Conservation (phyloP, 35 echinoderm and acorn worm species). For the Ophioderma brevispina region DNA sequence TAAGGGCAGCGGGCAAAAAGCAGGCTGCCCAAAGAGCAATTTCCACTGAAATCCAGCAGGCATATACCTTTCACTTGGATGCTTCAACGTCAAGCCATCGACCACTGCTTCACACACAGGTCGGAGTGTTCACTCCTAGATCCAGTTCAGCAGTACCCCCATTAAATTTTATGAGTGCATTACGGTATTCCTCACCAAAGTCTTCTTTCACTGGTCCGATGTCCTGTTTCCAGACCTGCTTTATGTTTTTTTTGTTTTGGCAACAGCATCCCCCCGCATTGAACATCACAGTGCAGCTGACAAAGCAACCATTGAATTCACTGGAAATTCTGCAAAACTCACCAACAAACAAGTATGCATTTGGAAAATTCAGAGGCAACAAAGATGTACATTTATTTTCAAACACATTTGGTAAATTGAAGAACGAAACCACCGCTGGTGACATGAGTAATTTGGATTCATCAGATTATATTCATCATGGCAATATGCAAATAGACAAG, state of each 20-base stretch:
- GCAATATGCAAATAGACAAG: no score
- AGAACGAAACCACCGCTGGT: no score
- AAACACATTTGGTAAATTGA: no score
- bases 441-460: no score
- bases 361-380: no score
- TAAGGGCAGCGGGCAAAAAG: background rate
- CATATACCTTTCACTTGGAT: background rate
- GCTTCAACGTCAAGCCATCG: background rate
- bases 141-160: no score
- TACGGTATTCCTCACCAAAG: slow-evolving; percentile 67
- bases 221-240: slow-evolving; percentile 29
- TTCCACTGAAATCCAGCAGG: background rate
- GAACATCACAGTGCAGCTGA: slow-evolving; percentile 50
- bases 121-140: background rate
- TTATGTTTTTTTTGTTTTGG: background rate
- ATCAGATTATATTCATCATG: no score
- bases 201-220: slow-evolving; percentile 23
- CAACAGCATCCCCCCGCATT: slow-evolving; percentile 26
- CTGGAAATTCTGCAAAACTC: no score
- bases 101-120: background rate
- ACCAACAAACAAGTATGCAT: no score
- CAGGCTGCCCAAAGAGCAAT: background rate
- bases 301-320: no score
- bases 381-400: no score
- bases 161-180: background rate